These are phyloP conservation scores for Candoia aspera DNA, from an alignment of 2,113 vertebrate genomes.

Conservation along the genomic window DNA sequence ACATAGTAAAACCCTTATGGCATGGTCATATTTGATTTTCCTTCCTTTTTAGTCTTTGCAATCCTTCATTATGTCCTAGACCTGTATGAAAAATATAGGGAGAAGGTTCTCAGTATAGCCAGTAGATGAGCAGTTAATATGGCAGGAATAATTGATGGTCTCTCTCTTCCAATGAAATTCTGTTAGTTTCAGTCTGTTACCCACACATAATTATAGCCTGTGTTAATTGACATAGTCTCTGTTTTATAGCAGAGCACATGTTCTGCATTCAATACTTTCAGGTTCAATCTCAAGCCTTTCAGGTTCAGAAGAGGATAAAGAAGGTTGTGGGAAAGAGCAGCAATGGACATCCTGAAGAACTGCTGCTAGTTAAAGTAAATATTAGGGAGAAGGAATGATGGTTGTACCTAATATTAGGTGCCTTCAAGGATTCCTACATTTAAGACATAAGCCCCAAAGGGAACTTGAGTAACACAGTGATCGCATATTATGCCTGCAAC, in stretches of 20 bases:
- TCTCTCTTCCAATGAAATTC: not conserved
- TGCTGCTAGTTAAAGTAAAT: not conserved
- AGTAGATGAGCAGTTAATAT: not conserved
- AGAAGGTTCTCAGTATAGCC: not conserved
- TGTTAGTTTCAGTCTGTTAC: not conserved
- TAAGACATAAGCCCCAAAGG: not conserved
- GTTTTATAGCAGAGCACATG: not conserved
- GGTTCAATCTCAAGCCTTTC: not conserved
- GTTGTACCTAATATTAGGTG: not conserved
- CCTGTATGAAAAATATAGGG: not conserved
- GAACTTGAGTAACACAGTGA: too few relatives aligned
- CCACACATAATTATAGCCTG: not conserved
- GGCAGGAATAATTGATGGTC: not conserved
- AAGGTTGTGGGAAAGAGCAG: not conserved
- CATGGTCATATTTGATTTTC: not conserved
- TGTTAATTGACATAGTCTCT: not conserved
- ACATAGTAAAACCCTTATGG: too few relatives aligned
- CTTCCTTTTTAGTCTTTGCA: not conserved
- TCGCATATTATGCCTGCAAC: too few relatives aligned
- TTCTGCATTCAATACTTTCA: not conserved
- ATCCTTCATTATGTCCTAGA: not conserved
- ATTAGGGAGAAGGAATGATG: not conserved
- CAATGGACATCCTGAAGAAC: not conserved
- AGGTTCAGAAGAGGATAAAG: not conserved
- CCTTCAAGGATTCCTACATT: not conserved